These are phyloP conservation scores for Orthonyx spaldingii DNA, from an alignment of 2,113 vertebrate species.

Conservation along the genomic window DNA sequence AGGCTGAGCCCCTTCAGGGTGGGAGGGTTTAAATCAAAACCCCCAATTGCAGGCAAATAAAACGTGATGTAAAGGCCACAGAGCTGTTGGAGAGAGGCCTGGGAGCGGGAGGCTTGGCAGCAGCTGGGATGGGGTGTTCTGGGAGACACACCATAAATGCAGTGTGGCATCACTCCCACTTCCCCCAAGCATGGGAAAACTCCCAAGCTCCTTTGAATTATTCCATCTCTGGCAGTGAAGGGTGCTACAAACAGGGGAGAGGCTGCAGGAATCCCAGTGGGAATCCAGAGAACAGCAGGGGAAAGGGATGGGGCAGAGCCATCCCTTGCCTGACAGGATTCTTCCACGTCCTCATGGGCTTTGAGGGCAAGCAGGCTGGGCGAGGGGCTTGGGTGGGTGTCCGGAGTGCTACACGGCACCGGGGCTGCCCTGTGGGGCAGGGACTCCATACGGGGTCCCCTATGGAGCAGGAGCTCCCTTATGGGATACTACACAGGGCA, in stretches of 20 bases:
- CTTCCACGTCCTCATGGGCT: fast-evolving
- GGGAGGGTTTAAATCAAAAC: neutral
- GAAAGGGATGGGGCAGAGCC: neutral
- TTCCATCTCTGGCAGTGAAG: neutral
- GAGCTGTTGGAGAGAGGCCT: neutral
- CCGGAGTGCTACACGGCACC: neutral
- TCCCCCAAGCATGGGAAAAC: neutral
- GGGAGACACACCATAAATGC: fast-evolving
- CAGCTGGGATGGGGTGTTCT: neutral
- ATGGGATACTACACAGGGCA: neutral
- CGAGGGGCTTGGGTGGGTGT: neutral
- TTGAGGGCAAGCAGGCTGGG: neutral
- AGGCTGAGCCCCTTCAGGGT: neutral
- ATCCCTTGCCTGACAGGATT: neutral
- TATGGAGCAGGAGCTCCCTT: neutral
- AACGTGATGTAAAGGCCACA: fast-evolving
- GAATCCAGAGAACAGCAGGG: neutral
- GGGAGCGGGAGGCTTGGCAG: fast-evolving
- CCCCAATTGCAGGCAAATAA: fast-evolving
- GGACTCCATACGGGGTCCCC: neutral
- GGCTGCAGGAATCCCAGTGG: fast-evolving
- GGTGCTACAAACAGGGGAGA: neutral
- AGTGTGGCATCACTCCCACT: fast-evolving
- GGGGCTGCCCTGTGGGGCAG: neutral
- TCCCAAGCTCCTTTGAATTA: neutral